Percentiles rank a stretch among this genome's conserved stretches.
phyloP scores from a whole-genome alignment of 1,140 invertebrate species.

The Heterodera schachtii region DNA sequence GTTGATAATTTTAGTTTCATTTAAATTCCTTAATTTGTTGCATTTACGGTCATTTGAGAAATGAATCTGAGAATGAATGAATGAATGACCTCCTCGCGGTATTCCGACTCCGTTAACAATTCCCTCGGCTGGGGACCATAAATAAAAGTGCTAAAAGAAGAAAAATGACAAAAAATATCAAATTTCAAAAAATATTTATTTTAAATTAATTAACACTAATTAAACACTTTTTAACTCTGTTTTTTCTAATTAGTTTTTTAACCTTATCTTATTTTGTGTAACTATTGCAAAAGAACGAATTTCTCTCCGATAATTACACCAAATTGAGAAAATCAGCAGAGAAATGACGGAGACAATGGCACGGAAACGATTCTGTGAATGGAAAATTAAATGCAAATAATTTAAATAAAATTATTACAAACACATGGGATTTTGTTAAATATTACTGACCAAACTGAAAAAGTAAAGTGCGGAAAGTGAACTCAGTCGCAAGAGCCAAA shows the following conservation, averaged over 20 bases:
- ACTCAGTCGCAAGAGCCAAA: conserved; percentile 37
- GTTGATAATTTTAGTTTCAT: too few relatives aligned
- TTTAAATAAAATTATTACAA: too few relatives aligned
- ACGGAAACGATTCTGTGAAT: neutral
- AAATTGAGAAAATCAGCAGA: conserved; percentile 14
- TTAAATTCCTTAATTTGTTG: too few relatives aligned
- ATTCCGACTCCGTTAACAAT: conserved; percentile 35
- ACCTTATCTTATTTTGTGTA: neutral
- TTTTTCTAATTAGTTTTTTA: neutral
- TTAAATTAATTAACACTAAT: too few relatives aligned
- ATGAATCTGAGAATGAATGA: neutral
- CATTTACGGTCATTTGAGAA: neutral
- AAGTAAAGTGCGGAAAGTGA: conserved; percentile 36
- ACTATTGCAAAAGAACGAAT: conserved; percentile 8
- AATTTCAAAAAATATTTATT: conserved; percentile 6
- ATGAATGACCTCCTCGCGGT: conserved; percentile 27
- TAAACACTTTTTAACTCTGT: too few relatives aligned
- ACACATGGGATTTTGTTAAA: too few relatives aligned
- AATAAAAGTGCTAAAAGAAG: conserved; percentile 26
- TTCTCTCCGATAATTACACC: conserved; percentile 4
- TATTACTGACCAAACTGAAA: conserved; percentile 15
- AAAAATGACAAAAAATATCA: neutral
- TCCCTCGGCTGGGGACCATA: conserved; percentile 27
- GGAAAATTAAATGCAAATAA: neutral
- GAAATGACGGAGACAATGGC: neutral